phyloP scores from a whole-genome alignment of 2,113 vertebrate species.

The Vidua chalybeata region DNA sequence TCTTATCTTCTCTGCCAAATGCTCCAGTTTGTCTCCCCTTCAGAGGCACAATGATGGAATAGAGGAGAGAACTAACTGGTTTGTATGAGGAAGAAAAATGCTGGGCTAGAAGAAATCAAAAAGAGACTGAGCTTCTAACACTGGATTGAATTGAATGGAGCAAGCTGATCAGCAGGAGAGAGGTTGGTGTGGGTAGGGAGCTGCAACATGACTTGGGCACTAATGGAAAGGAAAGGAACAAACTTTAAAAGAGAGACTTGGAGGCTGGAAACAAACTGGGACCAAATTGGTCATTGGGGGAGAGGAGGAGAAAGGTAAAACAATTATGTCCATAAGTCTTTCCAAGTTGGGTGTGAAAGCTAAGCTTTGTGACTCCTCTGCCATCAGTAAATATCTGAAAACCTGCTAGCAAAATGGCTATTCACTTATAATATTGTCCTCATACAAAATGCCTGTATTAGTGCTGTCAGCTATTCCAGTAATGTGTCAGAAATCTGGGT shows the following conservation, averaged over 20 bases:
- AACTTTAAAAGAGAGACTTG: not conserved
- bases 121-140: not conserved
- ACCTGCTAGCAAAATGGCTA: not conserved
- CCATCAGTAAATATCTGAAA: not conserved
- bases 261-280: not conserved
- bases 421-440: not conserved
- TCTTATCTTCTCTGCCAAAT: not conserved
- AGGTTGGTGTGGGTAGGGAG: not conserved
- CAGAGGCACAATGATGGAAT: not conserved
- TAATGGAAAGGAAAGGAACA: not conserved
- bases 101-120: not conserved
- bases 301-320: not conserved
- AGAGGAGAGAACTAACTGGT: not conserved
- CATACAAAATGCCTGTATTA: not conserved
- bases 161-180: not conserved
- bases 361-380: not conserved
- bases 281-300: not conserved
- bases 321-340: not conserved
- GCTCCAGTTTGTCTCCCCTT: not conserved
- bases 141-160: not conserved
- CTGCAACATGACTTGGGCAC: not conserved
- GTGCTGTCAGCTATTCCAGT: not conserved
- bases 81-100: not conserved
- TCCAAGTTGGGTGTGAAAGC: not conserved
- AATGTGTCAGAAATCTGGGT: not conserved